phyloP scores from a whole-genome alignment of 2,113 vertebrate genomes.

The Erythrocercus mccallii region DNA sequence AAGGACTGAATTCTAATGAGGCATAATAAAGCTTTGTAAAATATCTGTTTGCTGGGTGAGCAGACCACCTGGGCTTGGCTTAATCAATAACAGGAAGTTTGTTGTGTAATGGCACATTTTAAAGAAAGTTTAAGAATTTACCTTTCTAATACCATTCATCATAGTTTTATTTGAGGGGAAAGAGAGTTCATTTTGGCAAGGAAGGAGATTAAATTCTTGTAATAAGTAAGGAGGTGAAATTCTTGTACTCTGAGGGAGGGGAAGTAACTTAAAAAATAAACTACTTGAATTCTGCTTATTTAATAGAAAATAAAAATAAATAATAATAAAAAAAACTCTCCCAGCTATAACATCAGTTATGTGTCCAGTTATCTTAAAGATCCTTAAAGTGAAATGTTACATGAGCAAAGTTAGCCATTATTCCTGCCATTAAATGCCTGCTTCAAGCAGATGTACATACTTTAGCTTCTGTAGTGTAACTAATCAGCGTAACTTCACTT shows the following conservation, averaged over 20 bases:
- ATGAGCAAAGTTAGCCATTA: slow-evolving; percentile 40
- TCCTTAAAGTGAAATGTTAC: not conserved
- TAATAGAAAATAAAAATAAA: slow-evolving; percentile 29
- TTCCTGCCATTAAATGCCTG: slow-evolving; percentile 32
- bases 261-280: slow-evolving; percentile 27
- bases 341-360: not conserved
- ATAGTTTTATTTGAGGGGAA: not conserved
- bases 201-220: not conserved
- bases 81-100: slow-evolving; percentile 50
- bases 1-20: slow-evolving; percentile 70
- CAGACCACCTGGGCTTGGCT: slow-evolving; percentile 58
- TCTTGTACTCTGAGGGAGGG: not conserved
- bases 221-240: not conserved
- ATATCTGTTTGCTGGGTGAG: slow-evolving; percentile 56
- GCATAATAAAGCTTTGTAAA: slow-evolving; percentile 63
- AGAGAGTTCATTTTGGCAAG: not conserved
- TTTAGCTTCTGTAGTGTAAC: slow-evolving; percentile 67
- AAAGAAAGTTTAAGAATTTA: slow-evolving; percentile 41
- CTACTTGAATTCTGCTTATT: not conserved
- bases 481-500: slow-evolving; percentile 71
- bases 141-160: not conserved
- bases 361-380: not conserved
- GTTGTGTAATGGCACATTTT: not conserved
- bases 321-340: not conserved
- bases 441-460: slow-evolving; percentile 66